Conservation (phyloP, 2,888 invertebrate species). For the Stegophylla sp. region DNA sequence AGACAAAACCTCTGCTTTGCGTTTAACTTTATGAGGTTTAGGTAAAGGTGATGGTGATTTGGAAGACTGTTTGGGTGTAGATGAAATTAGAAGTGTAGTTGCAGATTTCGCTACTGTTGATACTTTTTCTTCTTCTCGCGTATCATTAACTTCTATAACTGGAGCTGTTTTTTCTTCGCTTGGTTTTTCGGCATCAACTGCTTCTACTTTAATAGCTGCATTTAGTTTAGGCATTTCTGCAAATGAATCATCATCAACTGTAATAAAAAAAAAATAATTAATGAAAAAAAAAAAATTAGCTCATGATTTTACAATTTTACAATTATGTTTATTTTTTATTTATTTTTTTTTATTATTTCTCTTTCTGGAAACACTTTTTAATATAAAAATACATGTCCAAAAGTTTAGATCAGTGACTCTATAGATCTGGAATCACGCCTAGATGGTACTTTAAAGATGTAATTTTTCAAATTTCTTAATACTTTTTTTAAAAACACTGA, state of each 20-base stretch:
- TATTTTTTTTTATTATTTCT: too few relatives aligned
- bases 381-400: too few relatives aligned
- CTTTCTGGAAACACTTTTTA: too few relatives aligned
- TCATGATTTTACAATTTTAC: too few relatives aligned
- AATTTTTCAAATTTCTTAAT: too few relatives aligned
- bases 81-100: not conserved
- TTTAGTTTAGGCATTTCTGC: constrained; percentile 55
- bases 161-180: constrained; percentile 32
- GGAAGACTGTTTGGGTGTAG: constrained; percentile 41
- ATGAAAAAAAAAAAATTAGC: too few relatives aligned
- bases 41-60: constrained; percentile 52
- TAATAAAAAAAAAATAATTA: not conserved
- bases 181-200: constrained; percentile 23
- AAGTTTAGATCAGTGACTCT: too few relatives aligned
- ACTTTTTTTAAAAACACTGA: too few relatives aligned
- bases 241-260: constrained; percentile 53
- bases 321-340: too few relatives aligned
- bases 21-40: constrained; percentile 69
- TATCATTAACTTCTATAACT: constrained; percentile 52
- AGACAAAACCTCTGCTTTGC: constrained; percentile 85
- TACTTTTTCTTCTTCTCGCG: constrained; percentile 51
- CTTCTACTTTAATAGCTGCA: constrained; percentile 47
- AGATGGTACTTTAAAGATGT: too few relatives aligned
- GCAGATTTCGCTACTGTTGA: constrained; percentile 63
- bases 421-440: too few relatives aligned